phyloP scores from a whole-genome alignment of 1,140 invertebrate species.

The Diabrotica undecimpunctata region DNA sequence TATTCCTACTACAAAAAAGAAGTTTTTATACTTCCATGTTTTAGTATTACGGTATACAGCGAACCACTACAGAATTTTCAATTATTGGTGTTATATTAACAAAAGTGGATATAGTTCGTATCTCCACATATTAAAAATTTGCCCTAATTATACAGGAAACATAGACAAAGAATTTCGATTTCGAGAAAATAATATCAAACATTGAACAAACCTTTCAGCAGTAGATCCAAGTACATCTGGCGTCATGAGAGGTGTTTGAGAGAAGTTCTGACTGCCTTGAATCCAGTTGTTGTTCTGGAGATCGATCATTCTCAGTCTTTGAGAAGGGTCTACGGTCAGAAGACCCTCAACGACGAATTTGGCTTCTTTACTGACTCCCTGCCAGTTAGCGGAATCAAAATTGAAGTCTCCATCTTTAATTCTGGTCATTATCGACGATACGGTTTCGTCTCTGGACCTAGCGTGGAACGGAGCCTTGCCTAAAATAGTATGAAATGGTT shows the following conservation, averaged over 20 bases:
- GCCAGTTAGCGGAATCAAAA: conserved; percentile 70
- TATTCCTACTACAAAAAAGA: too few species aligned
- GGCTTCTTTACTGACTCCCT: conserved; percentile 66
- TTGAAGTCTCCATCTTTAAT: conserved; percentile 76
- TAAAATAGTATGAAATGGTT: too few species aligned
- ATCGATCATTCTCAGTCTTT: conserved; percentile 66
- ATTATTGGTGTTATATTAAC: too few species aligned
- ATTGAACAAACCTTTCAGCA: conserved; percentile 39
- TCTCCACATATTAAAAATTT: too few species aligned
- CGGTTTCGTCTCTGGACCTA: conserved; percentile 65
- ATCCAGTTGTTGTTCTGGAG: conserved; percentile 67
- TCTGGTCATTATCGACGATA: conserved; percentile 70
- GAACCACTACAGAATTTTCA: too few species aligned
- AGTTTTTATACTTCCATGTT: too few species aligned
- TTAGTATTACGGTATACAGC: too few species aligned
- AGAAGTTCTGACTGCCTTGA: conserved; percentile 44
- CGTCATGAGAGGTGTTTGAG: conserved; percentile 56
- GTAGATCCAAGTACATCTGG: conserved; percentile 52
- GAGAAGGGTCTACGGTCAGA: conserved; percentile 73
- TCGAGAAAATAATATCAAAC: background rate
- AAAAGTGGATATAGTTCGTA: too few species aligned
- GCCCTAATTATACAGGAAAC: too few species aligned
- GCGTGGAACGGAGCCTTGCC: conserved; percentile 72
- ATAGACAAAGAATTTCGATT: too few species aligned
- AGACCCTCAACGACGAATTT: conserved; percentile 75